Evolutionary conservation across 2,113 vertebrate species (phyloP), one percentile per base, ranked within the genome.

Genomic region (Centropus bengalensis): DNA sequence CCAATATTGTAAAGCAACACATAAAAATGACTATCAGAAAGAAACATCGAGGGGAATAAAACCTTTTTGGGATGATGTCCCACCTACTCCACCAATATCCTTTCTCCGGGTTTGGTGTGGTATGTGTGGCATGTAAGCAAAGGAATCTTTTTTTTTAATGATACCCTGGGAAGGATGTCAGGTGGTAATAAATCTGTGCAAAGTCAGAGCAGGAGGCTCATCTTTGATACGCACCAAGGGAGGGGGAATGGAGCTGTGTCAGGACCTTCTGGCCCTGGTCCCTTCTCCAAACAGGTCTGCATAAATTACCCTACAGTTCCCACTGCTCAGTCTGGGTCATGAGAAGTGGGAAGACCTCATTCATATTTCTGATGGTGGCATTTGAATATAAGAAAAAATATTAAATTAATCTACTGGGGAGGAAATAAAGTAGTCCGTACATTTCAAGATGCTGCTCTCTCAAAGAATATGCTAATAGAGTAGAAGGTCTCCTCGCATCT

Each of bases 1-100:
- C 93, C 88, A 81, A 23, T 45, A 79, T 47, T 76, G 60, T 27
- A 90, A 82, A 88, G 69, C 49, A 89, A 45, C 88, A 84, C 90
- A 93, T 96, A 93, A 96, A 96, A 97, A 88, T 79, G 90, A 82
- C 93, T 86, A 78, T 86, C 82, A 96, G 64, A 88, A 88, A 44
- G 79, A 85, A 82, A 85, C 54, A 42, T 6, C 66, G 18, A 0
- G 23, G 30, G 45, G 42, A 90, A 88, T 45, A 90, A 94, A 82
- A 71, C 83, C 44, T 88, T 92, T 95, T 81, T 68, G 44, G 66
- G 85, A 63, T 68, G 30, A 78, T 49, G 71, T 56, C n/a, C 49
- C 75, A 78, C 79, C 73, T 94, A 81, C 54, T 70, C 45, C 19
- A 60, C 26, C 78, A 78, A 51, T 12, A 14, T 90, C 42, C n/a